Evolutionary conservation across 23 tunicate genomes (phyloP).

Genomic region (Styela clava): DNA sequence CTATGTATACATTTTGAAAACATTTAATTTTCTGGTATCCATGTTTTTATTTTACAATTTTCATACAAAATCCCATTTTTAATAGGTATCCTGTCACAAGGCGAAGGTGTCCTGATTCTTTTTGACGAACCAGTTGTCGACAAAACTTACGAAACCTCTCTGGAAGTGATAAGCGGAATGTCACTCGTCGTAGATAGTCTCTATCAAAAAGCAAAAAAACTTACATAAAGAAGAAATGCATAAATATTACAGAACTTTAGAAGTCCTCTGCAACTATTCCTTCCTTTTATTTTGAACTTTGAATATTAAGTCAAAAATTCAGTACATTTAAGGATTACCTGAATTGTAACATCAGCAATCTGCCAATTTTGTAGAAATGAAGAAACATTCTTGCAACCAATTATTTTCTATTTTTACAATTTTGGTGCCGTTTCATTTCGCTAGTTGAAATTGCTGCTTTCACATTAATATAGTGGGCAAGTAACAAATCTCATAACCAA

Average conservation of each 20-base stretch:
- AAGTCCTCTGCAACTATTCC: no score
- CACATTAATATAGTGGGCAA: no score
- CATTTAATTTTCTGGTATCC: conserved; percentile 3
- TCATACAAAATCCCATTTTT: background rate
- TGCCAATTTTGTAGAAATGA: no score
- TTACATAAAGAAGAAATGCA: conserved; percentile 77
- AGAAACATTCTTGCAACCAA: no score
- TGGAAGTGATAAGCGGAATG: conserved; percentile 47
- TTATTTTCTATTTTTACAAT: no score
- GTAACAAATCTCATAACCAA: no score
- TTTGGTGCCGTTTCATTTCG: no score
- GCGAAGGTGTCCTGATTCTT: conserved; percentile 88
- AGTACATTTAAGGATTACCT: no score
- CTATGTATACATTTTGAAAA: background rate
- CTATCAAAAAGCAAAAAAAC: conserved; percentile 95
- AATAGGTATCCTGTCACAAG: conserved; percentile 93
- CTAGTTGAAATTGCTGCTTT: no score
- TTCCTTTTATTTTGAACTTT: no score
- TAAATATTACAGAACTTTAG: background rate
- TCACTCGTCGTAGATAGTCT: conserved; percentile 93
- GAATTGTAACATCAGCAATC: no score
- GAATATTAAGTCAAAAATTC: no score
- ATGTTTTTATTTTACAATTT: background rate
- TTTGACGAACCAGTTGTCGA: conserved; percentile 85
- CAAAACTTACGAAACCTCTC: conserved; percentile 82